phyloP scores from a whole-genome alignment of 2,888 invertebrate species.

The Harmothoe impar region DNA sequence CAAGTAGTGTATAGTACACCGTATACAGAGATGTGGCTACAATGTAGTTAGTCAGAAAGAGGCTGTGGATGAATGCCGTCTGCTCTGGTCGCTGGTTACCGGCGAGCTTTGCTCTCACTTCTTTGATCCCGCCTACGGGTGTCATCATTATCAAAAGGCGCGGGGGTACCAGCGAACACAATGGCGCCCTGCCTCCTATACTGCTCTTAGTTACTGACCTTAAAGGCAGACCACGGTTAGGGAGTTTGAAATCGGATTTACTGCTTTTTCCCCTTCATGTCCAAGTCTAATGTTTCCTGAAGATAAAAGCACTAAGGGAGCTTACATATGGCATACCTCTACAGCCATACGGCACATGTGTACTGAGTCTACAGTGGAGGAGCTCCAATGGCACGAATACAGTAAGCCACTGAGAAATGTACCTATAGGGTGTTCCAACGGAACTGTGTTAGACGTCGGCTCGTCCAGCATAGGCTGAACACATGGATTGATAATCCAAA shows the following conservation, averaged over 20 bases:
- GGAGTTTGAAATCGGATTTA: not conserved
- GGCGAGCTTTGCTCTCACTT: not conserved
- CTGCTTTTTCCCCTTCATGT: not conserved
- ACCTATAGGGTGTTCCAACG: not conserved
- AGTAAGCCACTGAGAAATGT: not conserved
- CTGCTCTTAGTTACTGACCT: not conserved
- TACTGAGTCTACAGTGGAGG: not conserved
- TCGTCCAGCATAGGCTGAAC: too few relatives aligned
- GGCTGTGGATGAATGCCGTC: conserved; percentile 9
- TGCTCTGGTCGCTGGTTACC: not conserved
- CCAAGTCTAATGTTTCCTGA: not conserved
- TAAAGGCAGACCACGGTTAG: not conserved
- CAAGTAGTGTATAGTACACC: not conserved
- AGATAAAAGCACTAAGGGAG: not conserved
- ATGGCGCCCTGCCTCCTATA: not conserved
- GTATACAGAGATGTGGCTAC: too few relatives aligned
- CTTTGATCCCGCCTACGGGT: not conserved
- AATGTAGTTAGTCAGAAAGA: not conserved
- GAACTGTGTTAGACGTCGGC: too few relatives aligned
- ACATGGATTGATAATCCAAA: too few relatives aligned
- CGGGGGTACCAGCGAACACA: not conserved
- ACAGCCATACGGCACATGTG: conserved; percentile 29
- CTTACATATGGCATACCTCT: not conserved
- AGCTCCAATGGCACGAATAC: not conserved
- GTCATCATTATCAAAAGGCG: not conserved